A percentile compares a stretch with the other conserved stretches of the same genome.
Conservation (phyloP, 2,113 vertebrate species). For the Canis aureus region DNA sequence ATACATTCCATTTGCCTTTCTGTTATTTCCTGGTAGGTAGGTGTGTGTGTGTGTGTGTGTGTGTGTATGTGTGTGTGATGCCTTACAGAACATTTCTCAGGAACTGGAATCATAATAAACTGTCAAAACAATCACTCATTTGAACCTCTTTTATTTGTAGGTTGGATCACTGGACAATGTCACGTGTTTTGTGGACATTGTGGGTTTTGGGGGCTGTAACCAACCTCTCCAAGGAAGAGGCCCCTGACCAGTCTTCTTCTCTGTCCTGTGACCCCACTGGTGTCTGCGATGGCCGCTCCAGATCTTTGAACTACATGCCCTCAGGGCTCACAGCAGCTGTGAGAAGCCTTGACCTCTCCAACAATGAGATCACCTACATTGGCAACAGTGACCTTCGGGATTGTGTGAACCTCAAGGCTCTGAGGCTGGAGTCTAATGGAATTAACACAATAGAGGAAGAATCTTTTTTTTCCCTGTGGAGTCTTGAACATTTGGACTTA, state of each 20-base stretch:
- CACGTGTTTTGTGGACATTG: background rate
- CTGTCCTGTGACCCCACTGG: constrained; percentile 74
- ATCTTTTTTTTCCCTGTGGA: constrained; percentile 84
- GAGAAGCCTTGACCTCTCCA: constrained; percentile 86
- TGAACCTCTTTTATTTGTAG: constrained; percentile 47
- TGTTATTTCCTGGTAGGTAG: background rate
- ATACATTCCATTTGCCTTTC: background rate
- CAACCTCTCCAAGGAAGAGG: constrained; percentile 39
- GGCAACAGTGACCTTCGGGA: constrained; percentile 82
- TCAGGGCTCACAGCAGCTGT: constrained; percentile 66
- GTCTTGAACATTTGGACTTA: constrained; percentile 89
- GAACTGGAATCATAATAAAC: background rate
- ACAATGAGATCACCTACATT: constrained; percentile 87
- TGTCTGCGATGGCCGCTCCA: constrained; percentile 85
- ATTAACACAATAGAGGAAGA: constrained; percentile 86
- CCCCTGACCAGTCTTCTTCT: constrained; percentile 48
- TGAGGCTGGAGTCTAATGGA: constrained; percentile 85
- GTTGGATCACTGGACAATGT: constrained; percentile 73
- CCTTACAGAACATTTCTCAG: background rate
- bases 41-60: background rate
- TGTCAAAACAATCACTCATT: background rate
- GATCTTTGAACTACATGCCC: constrained; percentile 84
- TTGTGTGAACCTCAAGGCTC: constrained; percentile 82
- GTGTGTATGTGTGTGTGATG: no score
- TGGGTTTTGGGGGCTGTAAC: constrained; percentile 75